Base-by-base conservation (phyloP, 2,797 vertebrate genomes). In the Sphaeramia orbicularis region DNA sequence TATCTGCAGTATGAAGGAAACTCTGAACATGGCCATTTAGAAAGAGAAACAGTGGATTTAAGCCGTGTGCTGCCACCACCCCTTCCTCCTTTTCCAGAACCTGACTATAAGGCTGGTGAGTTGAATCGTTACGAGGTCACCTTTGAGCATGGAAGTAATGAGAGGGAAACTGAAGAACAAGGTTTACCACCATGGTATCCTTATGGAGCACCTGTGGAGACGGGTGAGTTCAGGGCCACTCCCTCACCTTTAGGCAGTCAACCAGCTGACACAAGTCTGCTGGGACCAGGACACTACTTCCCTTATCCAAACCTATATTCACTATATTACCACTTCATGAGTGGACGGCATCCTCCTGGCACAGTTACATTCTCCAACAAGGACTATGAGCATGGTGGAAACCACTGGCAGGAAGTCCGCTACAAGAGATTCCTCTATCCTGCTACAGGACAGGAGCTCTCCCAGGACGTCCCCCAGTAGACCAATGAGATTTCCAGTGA, bases 271-370 rank as follows among this genome's bases (percentile, higher is more conserved):
- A 4, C 6, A 3, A 15, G 1, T 2, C 44, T 16, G 18, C 0
- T 14, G 10, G 9, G 21, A 6, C 0, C 2, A 1, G 6, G 51
- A 54, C 37, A 19, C 7, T 13, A 54, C 38, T 36, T 36, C 24
- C 6, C 10, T 24, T 2, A 24, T 21, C 21, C 21, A 24, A 24
- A 24, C 4, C 21, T 21, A 24, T 24, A 24, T 24, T 24, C 21
- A 24, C 21, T 24, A 0, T 63, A 41, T 21, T 49, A 55, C 24
- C 45, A 38, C 13, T 81, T 83, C 16, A 16, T 84, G 40, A 66
- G 44, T n/a, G 53, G 64, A 27, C 77, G 56, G 1, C 36, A 79
- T 58, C 74, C 74, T 64, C 62, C 62, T 56, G 78, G 78, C 32
- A 74, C 41, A 0, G 0, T 56, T 4, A 8, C 70, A 0, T 42